Evolutionary conservation across 2,888 invertebrate genomes (phyloP), one percentile per base, ranked within the genome.

Genomic region (Epistrophe eligans): DNA sequence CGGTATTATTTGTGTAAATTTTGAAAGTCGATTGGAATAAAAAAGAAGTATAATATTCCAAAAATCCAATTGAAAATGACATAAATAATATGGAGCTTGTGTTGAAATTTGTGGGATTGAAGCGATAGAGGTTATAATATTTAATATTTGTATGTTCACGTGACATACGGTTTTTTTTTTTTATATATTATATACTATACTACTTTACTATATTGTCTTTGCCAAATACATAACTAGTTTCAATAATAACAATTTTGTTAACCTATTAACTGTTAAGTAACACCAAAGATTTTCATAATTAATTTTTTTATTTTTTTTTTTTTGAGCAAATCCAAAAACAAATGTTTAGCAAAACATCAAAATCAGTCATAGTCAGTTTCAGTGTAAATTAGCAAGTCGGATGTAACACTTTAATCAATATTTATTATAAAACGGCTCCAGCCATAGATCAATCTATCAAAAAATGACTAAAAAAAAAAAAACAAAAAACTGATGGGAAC

Each of bases 351-450:
- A 28, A 64, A 64, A 64, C 64, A 45, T 64, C 45, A 64, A 64
- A 64, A 45, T 45, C 28, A 64, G 24, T 64, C 62, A 64, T 15
- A 64, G 62, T 43, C 35, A 13, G 0, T 64, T 64, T 24, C 8
- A 9, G 45, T 45, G 64, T 64, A 45, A 45, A 64, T 64, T 45
- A 64, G 11, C n/a, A 45, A 32, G 10, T 64, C 45, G 45, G 24
- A 64, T 45, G 64, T 64, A 64, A 45, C 28, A 64, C 45, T 64
- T 48, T 64, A 64, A 64, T 45, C 64, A 64, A 64, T 45, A 45
- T 24, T 24, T 64, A 15, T 64, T 60, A 62, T 62, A 62, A 62
- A 43, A 62, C 43, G 13, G 6, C 19, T 38, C 2, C 40, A 24
- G n/a, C 19, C 9, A 62, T 15, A 24, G 10, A 43, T 62, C 28